Evolutionary conservation across 2,888 invertebrate genomes (phyloP), one percentile per base, ranked within the genome.

Genomic region (Pimpla rufipes): DNA sequence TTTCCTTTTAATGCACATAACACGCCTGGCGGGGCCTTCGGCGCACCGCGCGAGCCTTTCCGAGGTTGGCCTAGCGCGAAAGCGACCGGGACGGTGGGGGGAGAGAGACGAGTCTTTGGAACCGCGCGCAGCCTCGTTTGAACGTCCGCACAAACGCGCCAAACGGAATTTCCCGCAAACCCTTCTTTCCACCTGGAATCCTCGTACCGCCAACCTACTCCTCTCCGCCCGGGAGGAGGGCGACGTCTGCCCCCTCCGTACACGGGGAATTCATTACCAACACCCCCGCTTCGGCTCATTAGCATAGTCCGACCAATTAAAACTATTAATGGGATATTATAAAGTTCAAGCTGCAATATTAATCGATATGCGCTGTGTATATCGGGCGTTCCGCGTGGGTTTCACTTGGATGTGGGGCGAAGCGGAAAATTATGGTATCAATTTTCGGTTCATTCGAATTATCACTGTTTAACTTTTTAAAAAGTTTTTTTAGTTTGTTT

Each of bases 281-380:
- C 16, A n/a, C 16, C 59, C 1, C 1, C 37, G 59, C 59, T 62
- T 16, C 59, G 35, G 59, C 59, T 73, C 73, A 73, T 79, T 79
- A 79, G 66, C 23, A 57, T 73, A 67, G 66, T 71, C 64, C 10
- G 40, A 66, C 79, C 66, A 79, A 79, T 79, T 79, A 79, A 55
- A 73, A 73, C 73, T 62, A 52, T 66, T 79, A 67, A 79, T 62
- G 21, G 79, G 45, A 18, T 73, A 55, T 79, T 57, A 50, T 73
- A 21, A 67, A 73, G 66, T 73, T 67, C 37, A 21, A 42, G 21
- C 45, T 7, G 21, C 5, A 21, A 64, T 64, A 42, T 64, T 64
- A 64, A 64, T 64, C 64, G 64, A 64, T 64, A 42, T 1, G 23
- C 59, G 37, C 16, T 1, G 37, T 37, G 37, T 62, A n/a, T 40